Conservation (phyloP, 1,140 invertebrate genomes). For the Drosophila melanogaster region DNA sequence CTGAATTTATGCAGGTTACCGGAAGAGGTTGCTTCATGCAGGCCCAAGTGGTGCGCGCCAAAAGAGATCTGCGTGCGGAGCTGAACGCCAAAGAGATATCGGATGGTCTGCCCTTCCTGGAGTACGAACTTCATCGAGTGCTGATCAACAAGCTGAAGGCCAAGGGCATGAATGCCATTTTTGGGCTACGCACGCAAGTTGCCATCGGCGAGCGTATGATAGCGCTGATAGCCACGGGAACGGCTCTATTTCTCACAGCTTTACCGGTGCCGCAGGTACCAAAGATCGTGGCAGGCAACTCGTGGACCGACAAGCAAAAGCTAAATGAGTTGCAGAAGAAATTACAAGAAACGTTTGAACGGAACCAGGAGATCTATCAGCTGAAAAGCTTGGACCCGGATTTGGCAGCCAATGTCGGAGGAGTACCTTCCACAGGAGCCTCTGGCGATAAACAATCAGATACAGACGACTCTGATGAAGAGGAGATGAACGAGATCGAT, state of each 20-base stretch:
- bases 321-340: slow-evolving; percentile 88
- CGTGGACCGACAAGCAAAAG: slow-evolving; percentile 87
- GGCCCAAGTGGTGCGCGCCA: slow-evolving; percentile 91
- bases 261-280: slow-evolving; percentile 90
- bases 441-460: slow-evolving; percentile 85
- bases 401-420: slow-evolving; percentile 20
- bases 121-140: slow-evolving; percentile 97
- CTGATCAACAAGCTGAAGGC: slow-evolving; percentile 96
- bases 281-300: slow-evolving; percentile 88
- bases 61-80: slow-evolving; percentile 93
- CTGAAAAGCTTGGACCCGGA: slow-evolving; percentile 85
- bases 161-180: slow-evolving; percentile 97
- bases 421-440: neutral
- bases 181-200: slow-evolving; percentile 93
- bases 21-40: slow-evolving; percentile 91
- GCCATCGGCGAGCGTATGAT: slow-evolving; percentile 95
- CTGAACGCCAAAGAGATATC: slow-evolving; percentile 97
- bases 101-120: slow-evolving; percentile 95
- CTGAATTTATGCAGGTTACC: slow-evolving; percentile 89
- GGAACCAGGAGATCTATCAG: slow-evolving; percentile 89
- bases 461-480: slow-evolving; percentile 90
- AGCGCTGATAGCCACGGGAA: slow-evolving; percentile 94
- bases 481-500: slow-evolving; percentile 91
- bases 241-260: slow-evolving; percentile 91
- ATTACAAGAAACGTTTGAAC: slow-evolving; percentile 88